These are phyloP conservation scores for Leptodactylus fallax DNA, from an alignment of 2,797 vertebrate genomes.

Conservation along the genomic window DNA sequence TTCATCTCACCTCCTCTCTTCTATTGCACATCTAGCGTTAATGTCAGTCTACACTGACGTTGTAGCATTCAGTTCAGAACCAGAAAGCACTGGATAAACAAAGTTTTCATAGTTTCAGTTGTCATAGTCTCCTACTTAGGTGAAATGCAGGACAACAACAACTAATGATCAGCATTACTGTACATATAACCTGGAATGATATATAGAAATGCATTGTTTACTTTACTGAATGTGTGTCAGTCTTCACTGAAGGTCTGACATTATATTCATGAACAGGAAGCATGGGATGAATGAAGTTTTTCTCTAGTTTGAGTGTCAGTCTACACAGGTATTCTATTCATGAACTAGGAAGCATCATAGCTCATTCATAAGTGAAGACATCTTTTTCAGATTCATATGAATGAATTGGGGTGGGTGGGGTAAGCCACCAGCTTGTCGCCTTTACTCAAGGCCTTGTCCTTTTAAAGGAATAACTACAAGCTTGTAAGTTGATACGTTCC, in stretches of 20 bases:
- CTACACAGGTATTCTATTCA: no score
- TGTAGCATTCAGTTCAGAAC: background rate
- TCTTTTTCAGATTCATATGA: background rate
- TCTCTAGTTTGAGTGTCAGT: no score
- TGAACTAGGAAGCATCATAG: background rate
- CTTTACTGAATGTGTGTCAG: background rate
- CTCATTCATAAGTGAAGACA: constrained; percentile 21
- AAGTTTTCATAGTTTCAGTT: no score
- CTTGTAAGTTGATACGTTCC: constrained; percentile 15
- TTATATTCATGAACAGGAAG: background rate
- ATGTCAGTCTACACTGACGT: background rate
- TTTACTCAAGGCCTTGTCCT: constrained; percentile 31
- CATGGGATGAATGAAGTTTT: background rate
- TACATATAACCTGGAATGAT: no score
- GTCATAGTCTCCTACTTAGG: no score
- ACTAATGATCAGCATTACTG: background rate
- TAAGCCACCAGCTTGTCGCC: constrained; percentile 24
- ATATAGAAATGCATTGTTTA: no score
- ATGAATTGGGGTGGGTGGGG: background rate
- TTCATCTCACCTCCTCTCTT: no score
- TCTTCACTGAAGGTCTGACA: background rate
- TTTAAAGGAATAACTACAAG: constrained; percentile 52
- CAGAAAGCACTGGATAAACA: background rate
- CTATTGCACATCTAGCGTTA: no score
- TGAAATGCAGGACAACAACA: background rate